Conservation (phyloP, 2,888 invertebrate genomes). For the Mesorhabditis belari region DNA sequence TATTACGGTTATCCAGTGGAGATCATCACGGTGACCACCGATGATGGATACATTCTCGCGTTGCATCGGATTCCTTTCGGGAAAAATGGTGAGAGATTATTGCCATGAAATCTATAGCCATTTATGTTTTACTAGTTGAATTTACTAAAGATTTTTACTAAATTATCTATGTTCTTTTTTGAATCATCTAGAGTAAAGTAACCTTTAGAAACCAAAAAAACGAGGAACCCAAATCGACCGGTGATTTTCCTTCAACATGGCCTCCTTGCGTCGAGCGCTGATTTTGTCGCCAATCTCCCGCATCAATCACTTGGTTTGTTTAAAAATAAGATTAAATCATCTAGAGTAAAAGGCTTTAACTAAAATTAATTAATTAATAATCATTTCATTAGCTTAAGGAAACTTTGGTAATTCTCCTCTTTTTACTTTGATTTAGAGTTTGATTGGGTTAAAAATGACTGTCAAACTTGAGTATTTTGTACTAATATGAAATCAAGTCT, state of each 20-base stretch:
- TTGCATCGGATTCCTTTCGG: slow-evolving; percentile 59
- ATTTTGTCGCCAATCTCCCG: slow-evolving; percentile 38
- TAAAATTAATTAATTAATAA: too few relatives aligned
- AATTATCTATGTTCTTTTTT: too few relatives aligned
- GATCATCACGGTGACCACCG: slow-evolving; percentile 54
- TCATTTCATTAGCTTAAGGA: neutral
- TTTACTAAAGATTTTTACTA: too few relatives aligned
- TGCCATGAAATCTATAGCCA: neutral
- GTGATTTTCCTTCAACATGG: slow-evolving; percentile 50
- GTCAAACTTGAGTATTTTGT: neutral
- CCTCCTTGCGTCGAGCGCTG: slow-evolving; percentile 37
- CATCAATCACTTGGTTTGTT: slow-evolving; percentile 34
- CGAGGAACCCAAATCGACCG: slow-evolving; percentile 13
- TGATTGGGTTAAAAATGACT: neutral
- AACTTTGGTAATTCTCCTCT: too few relatives aligned
- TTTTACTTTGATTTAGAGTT: too few relatives aligned
- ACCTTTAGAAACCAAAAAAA: slow-evolving; percentile 6
- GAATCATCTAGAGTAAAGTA: too few relatives aligned
- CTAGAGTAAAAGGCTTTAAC: too few relatives aligned
- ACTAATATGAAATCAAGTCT: neutral
- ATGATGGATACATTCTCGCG: slow-evolving; percentile 58
- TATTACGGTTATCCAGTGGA: slow-evolving; percentile 58
- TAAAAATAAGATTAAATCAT: too few relatives aligned
- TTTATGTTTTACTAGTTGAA: too few relatives aligned
- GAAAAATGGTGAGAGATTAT: slow-evolving; percentile 8